These are phyloP conservation scores for Oenanthe melanoleuca DNA, from an alignment of 2,113 vertebrate genomes.

Conservation along the genomic window DNA sequence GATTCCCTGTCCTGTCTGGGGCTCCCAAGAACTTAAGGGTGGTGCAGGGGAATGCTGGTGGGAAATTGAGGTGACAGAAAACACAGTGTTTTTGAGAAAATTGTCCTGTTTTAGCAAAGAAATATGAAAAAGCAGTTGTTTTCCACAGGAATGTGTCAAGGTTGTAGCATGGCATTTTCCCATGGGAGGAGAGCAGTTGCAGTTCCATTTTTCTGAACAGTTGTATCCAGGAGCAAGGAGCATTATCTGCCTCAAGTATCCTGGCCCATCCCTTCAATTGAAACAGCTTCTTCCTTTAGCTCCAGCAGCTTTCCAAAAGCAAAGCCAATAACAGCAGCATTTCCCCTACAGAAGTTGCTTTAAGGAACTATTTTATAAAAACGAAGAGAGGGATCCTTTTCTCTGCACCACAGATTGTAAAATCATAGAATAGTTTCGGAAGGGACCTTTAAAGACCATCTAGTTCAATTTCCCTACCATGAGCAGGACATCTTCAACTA, in stretches of 20 bases:
- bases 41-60: neutral
- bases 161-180: neutral
- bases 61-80: neutral
- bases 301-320: neutral
- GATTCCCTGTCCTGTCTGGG: neutral
- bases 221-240: neutral
- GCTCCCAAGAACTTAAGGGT: neutral
- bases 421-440: neutral
- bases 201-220: neutral
- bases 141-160: neutral
- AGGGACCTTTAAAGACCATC: neutral
- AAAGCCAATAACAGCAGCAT: neutral
- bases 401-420: neutral
- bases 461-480: neutral
- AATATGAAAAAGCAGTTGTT: neutral
- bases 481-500: neutral
- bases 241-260: neutral
- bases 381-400: neutral
- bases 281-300: neutral
- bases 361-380: neutral
- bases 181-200: rapidly evolving
- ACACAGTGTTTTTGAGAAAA: neutral
- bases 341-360: neutral
- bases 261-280: neutral
- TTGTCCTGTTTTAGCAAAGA: neutral